Evolutionary conservation across 2,113 vertebrate species (phyloP).

Genomic region (Rhagologus leucostigma): DNA sequence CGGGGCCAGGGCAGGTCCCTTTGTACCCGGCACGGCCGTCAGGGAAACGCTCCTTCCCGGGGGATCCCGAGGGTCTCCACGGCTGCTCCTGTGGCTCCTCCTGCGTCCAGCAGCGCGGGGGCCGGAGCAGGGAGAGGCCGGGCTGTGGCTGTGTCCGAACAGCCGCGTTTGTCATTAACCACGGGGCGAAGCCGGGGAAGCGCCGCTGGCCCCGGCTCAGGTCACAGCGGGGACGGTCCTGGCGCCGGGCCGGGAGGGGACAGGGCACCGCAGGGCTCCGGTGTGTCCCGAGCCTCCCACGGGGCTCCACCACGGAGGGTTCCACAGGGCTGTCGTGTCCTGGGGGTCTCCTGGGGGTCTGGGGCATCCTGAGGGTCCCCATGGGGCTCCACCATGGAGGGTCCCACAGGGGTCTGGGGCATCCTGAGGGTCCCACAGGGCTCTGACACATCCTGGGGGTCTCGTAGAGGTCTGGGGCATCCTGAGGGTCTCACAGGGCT

Average conservation of each 20-base stretch:
- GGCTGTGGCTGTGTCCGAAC: neutral
- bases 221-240: fast-evolving
- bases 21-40: fast-evolving
- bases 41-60: neutral
- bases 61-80: fast-evolving
- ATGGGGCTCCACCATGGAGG: neutral
- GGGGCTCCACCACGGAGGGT: no score
- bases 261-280: no score
- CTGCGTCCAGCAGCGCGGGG: fast-evolving
- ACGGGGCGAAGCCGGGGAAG: neutral
- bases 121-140: neutral
- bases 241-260: neutral
- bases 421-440: no score
- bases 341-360: neutral
- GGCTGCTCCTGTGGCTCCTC: neutral
- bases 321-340: neutral
- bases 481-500: no score
- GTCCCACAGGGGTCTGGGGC: no score
- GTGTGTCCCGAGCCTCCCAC: neutral
- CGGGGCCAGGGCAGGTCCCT: neutral
- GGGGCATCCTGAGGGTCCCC: neutral
- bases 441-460: no score
- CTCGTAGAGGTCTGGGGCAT: no score
- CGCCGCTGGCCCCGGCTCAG: fast-evolving
- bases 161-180: neutral